Evolutionary conservation across 2,888 invertebrate genomes (phyloP).

Genomic region (Lasioglossum villosulum): DNA sequence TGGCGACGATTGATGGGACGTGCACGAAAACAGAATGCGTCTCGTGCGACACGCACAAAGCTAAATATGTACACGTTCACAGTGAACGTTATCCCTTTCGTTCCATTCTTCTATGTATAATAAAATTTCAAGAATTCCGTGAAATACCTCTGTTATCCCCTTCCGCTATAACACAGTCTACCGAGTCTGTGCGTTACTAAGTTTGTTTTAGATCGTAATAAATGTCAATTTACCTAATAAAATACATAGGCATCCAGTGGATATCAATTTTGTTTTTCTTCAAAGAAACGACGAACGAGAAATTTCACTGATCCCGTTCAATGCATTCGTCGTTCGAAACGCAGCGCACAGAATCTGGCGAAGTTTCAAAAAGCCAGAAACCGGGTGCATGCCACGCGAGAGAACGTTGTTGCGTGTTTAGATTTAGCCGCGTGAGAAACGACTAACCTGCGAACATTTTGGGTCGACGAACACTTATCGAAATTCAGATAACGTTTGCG

Average conservation of each 20-base stretch:
- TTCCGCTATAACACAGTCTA: neutral
- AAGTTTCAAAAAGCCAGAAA: constrained; percentile 41
- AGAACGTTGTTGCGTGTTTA: constrained; percentile 60
- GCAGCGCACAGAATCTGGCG: constrained; percentile 50
- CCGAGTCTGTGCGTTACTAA: neutral
- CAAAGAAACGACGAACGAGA: neutral
- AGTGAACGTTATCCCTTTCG: constrained; percentile 10
- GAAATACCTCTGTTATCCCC: neutral
- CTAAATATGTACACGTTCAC: constrained; percentile 28
- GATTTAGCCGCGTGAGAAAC: constrained; percentile 24
- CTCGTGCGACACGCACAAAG: neutral
- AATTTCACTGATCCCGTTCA: neutral
- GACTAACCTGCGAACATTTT: constrained; percentile 2
- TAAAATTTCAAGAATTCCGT: neutral
- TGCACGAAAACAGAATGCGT: constrained; percentile 19
- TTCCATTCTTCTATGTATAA: neutral
- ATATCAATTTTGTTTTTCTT: neutral
- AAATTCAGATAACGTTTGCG: neutral
- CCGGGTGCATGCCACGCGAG: constrained; percentile 45
- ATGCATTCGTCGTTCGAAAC: constrained; percentile 16
- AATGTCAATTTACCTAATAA: neutral
- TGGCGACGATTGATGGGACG: constrained; percentile 18
- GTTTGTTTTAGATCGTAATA: neutral
- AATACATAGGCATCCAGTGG: neutral
- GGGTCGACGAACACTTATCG: constrained; percentile 12